Conservation (phyloP, 1,140 invertebrate genomes). For the Sarcophaga peregrina region DNA sequence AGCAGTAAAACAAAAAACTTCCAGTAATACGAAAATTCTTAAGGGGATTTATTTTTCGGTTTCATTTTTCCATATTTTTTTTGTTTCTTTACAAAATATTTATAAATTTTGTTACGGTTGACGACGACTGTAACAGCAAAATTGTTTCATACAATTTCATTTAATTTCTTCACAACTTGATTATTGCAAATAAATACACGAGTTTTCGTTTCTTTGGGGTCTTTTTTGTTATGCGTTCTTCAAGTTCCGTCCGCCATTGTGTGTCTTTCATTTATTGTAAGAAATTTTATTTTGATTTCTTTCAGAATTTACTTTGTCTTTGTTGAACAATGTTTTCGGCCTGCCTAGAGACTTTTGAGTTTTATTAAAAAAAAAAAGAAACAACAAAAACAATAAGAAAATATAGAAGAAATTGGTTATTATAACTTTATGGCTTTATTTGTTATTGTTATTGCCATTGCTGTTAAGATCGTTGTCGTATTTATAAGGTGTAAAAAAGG, state of each 20-base stretch:
- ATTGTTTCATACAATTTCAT: conserved; percentile 17
- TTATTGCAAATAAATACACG: background rate
- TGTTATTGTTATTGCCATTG: background rate
- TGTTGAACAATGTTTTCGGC: background rate
- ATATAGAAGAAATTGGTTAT: background rate
- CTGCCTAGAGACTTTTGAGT: conserved; percentile 1
- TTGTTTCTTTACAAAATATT: background rate
- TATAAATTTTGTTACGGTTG: background rate
- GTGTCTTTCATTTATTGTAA: no score
- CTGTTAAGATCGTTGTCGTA: background rate
- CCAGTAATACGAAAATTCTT: background rate
- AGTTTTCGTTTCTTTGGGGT: background rate
- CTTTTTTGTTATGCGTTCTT: background rate
- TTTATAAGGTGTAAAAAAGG: conserved; percentile 5
- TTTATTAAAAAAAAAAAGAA: background rate
- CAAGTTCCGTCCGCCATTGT: no score
- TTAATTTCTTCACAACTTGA: background rate
- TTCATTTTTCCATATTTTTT: background rate
- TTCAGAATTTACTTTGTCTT: background rate
- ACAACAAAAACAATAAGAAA: background rate
- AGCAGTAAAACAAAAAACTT: no score
- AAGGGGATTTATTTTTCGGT: conserved; percentile 2
- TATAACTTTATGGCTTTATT: background rate
- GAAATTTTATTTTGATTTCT: background rate
- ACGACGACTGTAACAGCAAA: background rate